A percentile compares a stretch with the other conserved stretches of the same genome.
Conservation (phyloP, 1,140 invertebrate species). For the Atta colombica region DNA sequence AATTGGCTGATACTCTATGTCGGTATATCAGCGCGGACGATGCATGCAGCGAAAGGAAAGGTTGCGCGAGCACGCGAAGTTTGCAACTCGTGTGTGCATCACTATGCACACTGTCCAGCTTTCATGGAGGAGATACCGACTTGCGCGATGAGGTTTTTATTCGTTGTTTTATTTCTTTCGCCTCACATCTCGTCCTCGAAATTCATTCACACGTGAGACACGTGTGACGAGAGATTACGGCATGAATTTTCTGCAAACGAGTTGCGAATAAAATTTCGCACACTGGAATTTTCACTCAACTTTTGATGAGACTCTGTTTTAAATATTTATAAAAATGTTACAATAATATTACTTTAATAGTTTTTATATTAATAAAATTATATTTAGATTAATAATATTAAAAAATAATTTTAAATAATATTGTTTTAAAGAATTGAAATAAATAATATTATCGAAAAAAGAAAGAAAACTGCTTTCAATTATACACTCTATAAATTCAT, state of each 20-base stretch:
- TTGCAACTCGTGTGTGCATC: conserved; percentile 5
- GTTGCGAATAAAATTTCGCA: conserved; percentile 22
- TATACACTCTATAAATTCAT: background rate
- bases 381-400: background rate
- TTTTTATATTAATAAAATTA: background rate
- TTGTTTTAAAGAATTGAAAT: background rate
- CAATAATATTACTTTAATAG: conserved; percentile 2
- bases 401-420: background rate
- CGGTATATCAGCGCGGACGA: background rate
- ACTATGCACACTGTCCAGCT: conserved; percentile 15
- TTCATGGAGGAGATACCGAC: conserved; percentile 17
- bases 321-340: conserved; percentile 2
- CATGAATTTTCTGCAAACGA: conserved; percentile 26
- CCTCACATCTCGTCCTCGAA: conserved; percentile 29
- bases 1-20: conserved; percentile 62
- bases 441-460: no score
- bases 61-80: conserved; percentile 50
- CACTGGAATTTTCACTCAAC: background rate
- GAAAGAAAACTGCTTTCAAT: background rate
- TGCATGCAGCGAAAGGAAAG: conserved; percentile 52
- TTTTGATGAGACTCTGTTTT: background rate
- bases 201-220: conserved; percentile 41
- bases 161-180: conserved; percentile 27
- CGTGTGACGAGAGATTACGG: conserved; percentile 33
- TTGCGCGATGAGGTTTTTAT: conserved; percentile 41